Conservation (phyloP, 2,888 invertebrate genomes). For the Oasisia sp. region DNA sequence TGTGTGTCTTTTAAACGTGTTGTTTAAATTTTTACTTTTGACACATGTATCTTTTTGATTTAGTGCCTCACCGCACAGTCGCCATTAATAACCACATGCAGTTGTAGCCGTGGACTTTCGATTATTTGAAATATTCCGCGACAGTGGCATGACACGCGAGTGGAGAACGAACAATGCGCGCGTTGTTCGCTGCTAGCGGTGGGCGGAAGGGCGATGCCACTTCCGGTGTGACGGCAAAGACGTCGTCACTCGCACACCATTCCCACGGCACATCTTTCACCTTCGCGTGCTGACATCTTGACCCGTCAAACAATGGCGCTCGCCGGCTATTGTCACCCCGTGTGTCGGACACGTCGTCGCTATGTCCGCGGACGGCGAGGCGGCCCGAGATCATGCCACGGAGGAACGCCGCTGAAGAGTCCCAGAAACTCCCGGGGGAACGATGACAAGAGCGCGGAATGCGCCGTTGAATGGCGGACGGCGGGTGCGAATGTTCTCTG, state of each 20-base stretch:
- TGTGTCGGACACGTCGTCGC: not conserved
- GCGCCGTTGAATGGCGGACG: not conserved
- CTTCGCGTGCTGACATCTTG: not conserved
- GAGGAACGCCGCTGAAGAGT: not conserved
- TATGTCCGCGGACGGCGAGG: not conserved
- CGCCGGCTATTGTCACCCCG: not conserved
- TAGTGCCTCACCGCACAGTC: not conserved
- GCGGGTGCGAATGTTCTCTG: not conserved
- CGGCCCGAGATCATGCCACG: not conserved
- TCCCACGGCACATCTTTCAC: not conserved
- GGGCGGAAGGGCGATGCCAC: not conserved
- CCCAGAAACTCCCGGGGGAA: not conserved
- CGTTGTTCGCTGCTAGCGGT: not conserved
- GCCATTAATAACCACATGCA: not conserved
- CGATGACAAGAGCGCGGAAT: not conserved
- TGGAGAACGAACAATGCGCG: not conserved
- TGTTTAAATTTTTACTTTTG: not conserved
- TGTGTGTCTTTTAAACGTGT: not conserved
- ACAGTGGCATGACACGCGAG: not conserved
- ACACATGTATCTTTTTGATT: not conserved
- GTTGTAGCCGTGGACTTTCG: not conserved
- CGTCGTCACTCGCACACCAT: not conserved
- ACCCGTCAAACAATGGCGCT: not conserved
- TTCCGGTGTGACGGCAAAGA: not conserved
- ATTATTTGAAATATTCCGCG: not conserved